phyloP scores from a whole-genome alignment of 2,888 invertebrate species.

The Onchidella celtica region DNA sequence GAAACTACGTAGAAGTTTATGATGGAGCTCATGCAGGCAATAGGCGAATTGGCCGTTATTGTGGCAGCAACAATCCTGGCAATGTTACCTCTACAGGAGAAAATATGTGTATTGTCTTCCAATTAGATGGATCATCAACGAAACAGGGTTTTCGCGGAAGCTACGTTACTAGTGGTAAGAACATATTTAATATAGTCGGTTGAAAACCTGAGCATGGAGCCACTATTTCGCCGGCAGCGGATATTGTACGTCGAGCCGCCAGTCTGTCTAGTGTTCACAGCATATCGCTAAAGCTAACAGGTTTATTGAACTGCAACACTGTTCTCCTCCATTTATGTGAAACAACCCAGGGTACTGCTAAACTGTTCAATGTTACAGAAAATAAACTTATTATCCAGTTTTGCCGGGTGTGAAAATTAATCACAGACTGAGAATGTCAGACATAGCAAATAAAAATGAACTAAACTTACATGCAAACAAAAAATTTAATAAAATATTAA shows the following conservation, averaged over 20 bases:
- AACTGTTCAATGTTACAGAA: too few relatives aligned
- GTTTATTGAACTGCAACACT: too few relatives aligned
- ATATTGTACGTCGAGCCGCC: neutral
- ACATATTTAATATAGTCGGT: too few relatives aligned
- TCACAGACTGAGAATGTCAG: too few relatives aligned
- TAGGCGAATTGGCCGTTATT: neutral
- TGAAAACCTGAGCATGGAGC: neutral
- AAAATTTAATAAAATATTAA: too few relatives aligned
- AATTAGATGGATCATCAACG: neutral
- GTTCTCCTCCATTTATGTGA: too few relatives aligned
- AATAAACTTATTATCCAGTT: too few relatives aligned
- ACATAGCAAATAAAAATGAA: too few relatives aligned
- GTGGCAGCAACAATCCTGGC: neutral
- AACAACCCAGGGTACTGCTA: too few relatives aligned
- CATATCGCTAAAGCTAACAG: neutral
- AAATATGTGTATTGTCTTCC: neutral
- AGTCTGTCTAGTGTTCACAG: neutral
- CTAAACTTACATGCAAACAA: too few relatives aligned
- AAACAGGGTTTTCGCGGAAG: constrained; percentile 7
- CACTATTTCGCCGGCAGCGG: neutral
- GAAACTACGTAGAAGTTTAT: neutral
- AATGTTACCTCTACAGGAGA: neutral
- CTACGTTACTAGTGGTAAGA: neutral
- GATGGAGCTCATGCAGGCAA: constrained; percentile 5
- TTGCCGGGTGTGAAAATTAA: too few relatives aligned